Evolutionary conservation across 2,113 vertebrate species (phyloP), one percentile per base, ranked within the genome.

Genomic region (Nipponia nippon): DNA sequence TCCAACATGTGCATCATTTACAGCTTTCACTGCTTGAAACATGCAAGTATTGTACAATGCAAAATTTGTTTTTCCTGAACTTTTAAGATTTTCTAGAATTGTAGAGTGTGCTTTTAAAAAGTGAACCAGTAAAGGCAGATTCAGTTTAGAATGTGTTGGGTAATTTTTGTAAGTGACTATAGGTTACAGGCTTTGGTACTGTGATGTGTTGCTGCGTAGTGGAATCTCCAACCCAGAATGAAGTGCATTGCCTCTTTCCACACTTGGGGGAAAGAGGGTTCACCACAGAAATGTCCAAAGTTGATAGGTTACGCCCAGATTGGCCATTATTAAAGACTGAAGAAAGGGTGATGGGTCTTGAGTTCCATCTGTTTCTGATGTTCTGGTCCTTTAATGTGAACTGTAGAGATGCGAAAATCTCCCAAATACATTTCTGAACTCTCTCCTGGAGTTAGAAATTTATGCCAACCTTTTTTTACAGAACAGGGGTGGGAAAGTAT

Each of bases 1-100:
- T 93, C 83, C 62, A 95, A 92, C 81, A 87, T 92, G 84, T 93
- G 89, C 83, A 89, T 90, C 58, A 65, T 91, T 94, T 95, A 79
- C 53, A 80, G 86, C 61, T 91, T 89, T 94, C 61, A 52, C 59
- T 95, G 84, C 38, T 53, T 83, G 55, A 93, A 90, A 85, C 66
- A 93, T 20, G 21, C 52, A 83, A 83, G 75, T 38, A 73, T n/a
- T 83, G 71, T 49, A 93, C 30, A 89, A 21, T 18, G 58, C 36
- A 80, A 44, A 44, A 13, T 38, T 69, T 69, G 67, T 78, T 78
- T 46, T 67, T 58, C 2, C 76, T 38, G n/a, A 78, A 52, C 14
- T 91, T 91, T 94, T 53, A 79, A 63, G 63, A 63, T 56, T 65
- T 88, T 79, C 67, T 78, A 79, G 49, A 89, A 61, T 15, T 80